Base-by-base conservation (phyloP, 1,140 invertebrate species). In the Scaptomyza montana region DNA sequence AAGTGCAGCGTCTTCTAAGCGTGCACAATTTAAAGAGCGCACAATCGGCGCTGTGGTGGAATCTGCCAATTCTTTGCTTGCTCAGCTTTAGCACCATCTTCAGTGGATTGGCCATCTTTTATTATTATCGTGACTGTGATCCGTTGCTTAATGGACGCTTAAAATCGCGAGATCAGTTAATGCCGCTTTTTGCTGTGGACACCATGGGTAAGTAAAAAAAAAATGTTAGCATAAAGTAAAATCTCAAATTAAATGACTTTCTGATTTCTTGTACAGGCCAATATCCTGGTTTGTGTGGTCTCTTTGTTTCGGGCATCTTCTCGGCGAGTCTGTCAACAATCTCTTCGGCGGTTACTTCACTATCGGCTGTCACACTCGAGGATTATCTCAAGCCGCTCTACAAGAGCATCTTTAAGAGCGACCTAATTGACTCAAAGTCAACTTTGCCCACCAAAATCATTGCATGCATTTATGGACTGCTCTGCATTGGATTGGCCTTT, bases 1-100 rank as follows among this genome's bases (percentile, higher is more conserved):
- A 98, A 94, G 95, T 99, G 0, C 98, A 99, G 92, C 92, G 98
- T 36, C 94, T 97, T 9, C 91, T 98, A 9, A 97, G 96, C 33
- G 94, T 97, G 1, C 95, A 93, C 84, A 94, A 95, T 77, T 81
- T 97, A 6, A 94, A 94, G 62, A 92, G 94, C 12, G 95, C 96
- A 0, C 95, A 94, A 82, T 92, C 82, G 43, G 93, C 95, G 7
- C 81, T 96, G 0, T 96, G 95, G 95, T 82, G 95, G 49, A 95
- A 95, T 77, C 94, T 95, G 93, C 95, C 95, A 0, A 95, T 97
- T 72, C 90, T 96, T 12, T 93, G 93, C 7, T 33, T 93, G 1
- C 90, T 97, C 2, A 96, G 95, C 77, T 82, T 96, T 1, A 94
- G 92, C 69, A 96, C 96, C 19, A 95, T 95, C 45, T 95, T 97